Conservation (phyloP, 2,797 vertebrate genomes). For the Limnodromus scolopaceus region DNA sequence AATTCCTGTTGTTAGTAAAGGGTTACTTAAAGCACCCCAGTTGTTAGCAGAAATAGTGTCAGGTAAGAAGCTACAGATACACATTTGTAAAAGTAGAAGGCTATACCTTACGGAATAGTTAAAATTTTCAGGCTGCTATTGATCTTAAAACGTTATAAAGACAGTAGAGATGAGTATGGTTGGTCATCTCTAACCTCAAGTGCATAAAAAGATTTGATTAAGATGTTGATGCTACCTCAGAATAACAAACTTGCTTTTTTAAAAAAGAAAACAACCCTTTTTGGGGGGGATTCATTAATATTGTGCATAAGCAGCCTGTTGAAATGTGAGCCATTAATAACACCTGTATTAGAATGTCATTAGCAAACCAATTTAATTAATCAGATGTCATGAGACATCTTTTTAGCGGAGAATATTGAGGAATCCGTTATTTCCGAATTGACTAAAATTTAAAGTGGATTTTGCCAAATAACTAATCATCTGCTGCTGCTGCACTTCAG, state of each 20-base stretch:
- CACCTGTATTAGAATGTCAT: not conserved
- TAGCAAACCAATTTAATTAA: not conserved
- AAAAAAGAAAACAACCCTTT: not conserved
- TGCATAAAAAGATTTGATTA: not conserved
- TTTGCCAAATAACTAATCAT: not conserved
- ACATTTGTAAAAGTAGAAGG: not conserved
- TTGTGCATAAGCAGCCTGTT: not conserved
- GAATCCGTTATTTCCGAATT: not conserved
- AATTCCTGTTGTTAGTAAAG: conserved; percentile 66
- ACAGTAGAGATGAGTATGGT: not conserved
- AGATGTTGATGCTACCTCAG: not conserved
- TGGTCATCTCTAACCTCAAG: not conserved
- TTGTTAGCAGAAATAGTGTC: conserved; percentile 82
- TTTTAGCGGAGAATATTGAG: not conserved
- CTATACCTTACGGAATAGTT: rapidly evolving
- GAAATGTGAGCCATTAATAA: not conserved
- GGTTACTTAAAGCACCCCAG: conserved; percentile 67
- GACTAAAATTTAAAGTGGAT: not conserved
- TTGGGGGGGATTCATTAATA: not conserved
- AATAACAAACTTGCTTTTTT: not conserved
- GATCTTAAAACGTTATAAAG: not conserved
- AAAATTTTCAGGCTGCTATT: not conserved
- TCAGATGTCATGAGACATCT: not conserved
- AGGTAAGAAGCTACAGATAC: conserved; percentile 75
- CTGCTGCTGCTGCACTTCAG: not conserved